These are phyloP conservation scores for Hyposoter didymator DNA, from an alignment of 2,888 invertebrate species.

Conservation along the genomic window DNA sequence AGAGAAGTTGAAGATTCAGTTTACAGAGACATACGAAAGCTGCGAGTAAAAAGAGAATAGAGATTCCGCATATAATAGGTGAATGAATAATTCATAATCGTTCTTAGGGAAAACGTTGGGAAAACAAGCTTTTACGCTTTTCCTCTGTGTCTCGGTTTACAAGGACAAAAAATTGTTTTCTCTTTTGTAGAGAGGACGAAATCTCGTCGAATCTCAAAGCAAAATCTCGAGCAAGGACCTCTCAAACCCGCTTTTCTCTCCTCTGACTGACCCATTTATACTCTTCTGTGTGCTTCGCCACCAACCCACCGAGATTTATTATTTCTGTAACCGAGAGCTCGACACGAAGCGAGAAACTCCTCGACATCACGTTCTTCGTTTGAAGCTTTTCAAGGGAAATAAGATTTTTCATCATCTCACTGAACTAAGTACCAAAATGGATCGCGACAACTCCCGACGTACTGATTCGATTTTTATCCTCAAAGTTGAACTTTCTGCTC, in stretches of 20 bases:
- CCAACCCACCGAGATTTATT: constrained; percentile 50
- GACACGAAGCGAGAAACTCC: constrained; percentile 25
- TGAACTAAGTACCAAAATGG: neutral
- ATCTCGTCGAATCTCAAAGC: constrained; percentile 62
- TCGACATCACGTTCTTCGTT: constrained; percentile 35
- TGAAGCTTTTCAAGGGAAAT: constrained; percentile 29
- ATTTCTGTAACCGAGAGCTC: constrained; percentile 40
- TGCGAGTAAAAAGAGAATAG: constrained; percentile 30
- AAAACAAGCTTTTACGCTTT: constrained; percentile 15
- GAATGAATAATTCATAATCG: constrained; percentile 63
- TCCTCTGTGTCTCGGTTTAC: constrained; percentile 34
- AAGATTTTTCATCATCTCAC: constrained; percentile 28
- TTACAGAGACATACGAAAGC: neutral
- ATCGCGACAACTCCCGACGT: constrained; percentile 48
- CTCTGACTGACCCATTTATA: constrained; percentile 69
- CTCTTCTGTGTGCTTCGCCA: constrained; percentile 35
- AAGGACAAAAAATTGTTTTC: constrained; percentile 20
- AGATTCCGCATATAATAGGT: constrained; percentile 48
- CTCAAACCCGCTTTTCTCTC: constrained; percentile 29
- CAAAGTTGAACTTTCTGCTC: no score
- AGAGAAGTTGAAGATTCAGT: constrained; percentile 18
- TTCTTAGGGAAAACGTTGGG: constrained; percentile 30
- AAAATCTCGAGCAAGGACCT: constrained; percentile 54
- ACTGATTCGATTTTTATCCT: neutral
- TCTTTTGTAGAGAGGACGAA: constrained; percentile 26